A percentile compares a stretch with the other conserved stretches of the same genome.
These are phyloP conservation scores for Leuciscus idus DNA, from an alignment of 2,113 vertebrate genomes.

Conservation along the genomic window DNA sequence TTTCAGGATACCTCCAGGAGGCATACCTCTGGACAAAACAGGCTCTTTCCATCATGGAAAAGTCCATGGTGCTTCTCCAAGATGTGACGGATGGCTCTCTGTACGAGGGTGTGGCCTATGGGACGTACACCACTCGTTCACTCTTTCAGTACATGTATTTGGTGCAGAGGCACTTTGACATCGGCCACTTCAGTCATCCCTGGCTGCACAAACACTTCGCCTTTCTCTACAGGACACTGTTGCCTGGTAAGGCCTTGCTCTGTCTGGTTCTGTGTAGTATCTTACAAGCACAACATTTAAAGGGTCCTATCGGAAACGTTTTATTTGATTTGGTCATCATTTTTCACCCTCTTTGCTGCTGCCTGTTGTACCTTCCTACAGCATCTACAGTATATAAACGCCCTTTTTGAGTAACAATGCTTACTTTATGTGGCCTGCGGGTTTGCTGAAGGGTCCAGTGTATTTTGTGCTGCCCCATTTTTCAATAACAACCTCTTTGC, in stretches of 20 bases:
- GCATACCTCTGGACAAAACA: constrained; percentile 97
- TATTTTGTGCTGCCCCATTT: neutral
- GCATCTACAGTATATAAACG: neutral
- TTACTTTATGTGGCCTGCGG: neutral
- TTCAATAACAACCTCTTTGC: neutral
- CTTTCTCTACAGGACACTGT: constrained; percentile 95
- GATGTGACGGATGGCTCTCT: constrained; percentile 94
- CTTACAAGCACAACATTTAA: neutral
- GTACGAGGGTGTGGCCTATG: constrained; percentile 96
- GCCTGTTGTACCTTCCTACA: neutral
- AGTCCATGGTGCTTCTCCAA: constrained; percentile 89
- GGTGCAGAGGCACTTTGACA: constrained; percentile 92
- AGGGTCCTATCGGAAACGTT: neutral
- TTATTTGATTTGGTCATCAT: neutral
- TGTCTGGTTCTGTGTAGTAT: neutral
- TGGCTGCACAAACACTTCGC: constrained; percentile 96
- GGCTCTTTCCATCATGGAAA: constrained; percentile 94
- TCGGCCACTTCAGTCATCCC: constrained; percentile 92
- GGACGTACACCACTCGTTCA: constrained; percentile 94
- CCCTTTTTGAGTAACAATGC: neutral
- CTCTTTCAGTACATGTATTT: constrained; percentile 97
- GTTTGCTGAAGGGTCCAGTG: neutral
- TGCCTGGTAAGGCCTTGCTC: constrained; percentile 81
- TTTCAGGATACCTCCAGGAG: constrained; percentile 93
- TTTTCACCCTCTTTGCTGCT: neutral